phyloP scores from a whole-genome alignment of 2,888 invertebrate species.

The Coleophora deauratella region DNA sequence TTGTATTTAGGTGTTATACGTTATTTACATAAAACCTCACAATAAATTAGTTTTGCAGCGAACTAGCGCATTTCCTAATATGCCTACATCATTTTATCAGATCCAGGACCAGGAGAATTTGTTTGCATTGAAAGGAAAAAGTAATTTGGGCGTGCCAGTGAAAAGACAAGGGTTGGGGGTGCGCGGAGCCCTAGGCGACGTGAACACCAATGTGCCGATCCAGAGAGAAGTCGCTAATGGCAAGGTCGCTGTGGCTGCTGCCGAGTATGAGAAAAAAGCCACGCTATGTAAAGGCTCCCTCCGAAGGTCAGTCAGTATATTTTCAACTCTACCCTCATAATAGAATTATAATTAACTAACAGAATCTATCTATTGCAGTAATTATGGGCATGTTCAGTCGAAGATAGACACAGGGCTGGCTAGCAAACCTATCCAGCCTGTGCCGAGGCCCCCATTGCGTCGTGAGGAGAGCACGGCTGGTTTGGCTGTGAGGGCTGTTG shows the following conservation, averaged over 20 bases:
- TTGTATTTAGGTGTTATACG: too few relatives aligned
- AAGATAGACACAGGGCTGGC: constrained; percentile 59
- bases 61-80: too few relatives aligned
- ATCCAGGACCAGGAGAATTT: constrained; percentile 59
- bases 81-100: constrained; percentile 17
- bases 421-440: constrained; percentile 34
- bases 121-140: constrained; percentile 41
- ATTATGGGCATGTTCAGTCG: constrained; percentile 62
- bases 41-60: too few relatives aligned
- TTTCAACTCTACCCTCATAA: not conserved
- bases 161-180: constrained; percentile 44
- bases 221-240: constrained; percentile 40
- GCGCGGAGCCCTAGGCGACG: constrained; percentile 58
- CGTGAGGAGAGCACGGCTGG: constrained; percentile 61
- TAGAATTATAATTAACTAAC: too few relatives aligned
- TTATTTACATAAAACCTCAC: too few relatives aligned
- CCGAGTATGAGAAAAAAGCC: constrained; percentile 56
- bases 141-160: constrained; percentile 29
- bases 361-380: constrained; percentile 26
- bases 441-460: constrained; percentile 45
- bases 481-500: constrained; percentile 44
- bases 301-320: constrained; percentile 31
- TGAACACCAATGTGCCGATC: constrained; percentile 51
- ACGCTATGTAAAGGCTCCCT: constrained; percentile 28
- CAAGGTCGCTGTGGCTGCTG: constrained; percentile 45